Evolutionary conservation across 2,888 invertebrate genomes (phyloP).

Genomic region (Plusia festucae): DNA sequence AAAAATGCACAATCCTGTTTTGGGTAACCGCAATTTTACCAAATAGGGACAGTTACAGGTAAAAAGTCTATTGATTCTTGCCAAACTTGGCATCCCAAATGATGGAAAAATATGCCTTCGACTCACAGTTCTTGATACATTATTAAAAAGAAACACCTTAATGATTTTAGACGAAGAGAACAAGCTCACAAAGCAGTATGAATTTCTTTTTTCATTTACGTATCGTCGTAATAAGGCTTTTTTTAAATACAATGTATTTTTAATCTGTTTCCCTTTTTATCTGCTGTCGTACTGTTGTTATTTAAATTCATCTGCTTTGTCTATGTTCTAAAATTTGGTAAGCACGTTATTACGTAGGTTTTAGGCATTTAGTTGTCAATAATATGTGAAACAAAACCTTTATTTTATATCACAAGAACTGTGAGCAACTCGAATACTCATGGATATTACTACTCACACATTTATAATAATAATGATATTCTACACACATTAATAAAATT

Average conservation of each 20-base stretch:
- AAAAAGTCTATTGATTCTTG: constrained; percentile 1
- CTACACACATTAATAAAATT: not conserved
- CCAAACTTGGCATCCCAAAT: too few relatives aligned
- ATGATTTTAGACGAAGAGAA: not conserved
- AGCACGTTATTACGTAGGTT: too few relatives aligned
- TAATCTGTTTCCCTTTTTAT: not conserved
- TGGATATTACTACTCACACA: not conserved
- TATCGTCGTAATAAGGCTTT: not conserved
- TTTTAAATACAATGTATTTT: not conserved
- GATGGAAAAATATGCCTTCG: not conserved
- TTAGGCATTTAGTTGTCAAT: too few relatives aligned
- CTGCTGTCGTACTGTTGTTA: not conserved
- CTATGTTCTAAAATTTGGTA: too few relatives aligned
- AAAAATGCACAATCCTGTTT: not conserved
- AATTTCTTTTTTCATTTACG: too few relatives aligned
- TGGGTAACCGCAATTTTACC: too few relatives aligned
- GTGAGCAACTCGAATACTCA: not conserved
- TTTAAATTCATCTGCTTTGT: not conserved
- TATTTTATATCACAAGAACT: not conserved
- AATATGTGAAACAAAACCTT: not conserved
- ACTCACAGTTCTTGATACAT: not conserved
- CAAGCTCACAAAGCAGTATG: too few relatives aligned
- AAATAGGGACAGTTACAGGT: too few relatives aligned
- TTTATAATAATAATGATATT: not conserved
- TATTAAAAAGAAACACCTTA: not conserved